These are phyloP conservation scores for Ceyx margarethae DNA, from an alignment of 2,113 vertebrate genomes.

Conservation along the genomic window DNA sequence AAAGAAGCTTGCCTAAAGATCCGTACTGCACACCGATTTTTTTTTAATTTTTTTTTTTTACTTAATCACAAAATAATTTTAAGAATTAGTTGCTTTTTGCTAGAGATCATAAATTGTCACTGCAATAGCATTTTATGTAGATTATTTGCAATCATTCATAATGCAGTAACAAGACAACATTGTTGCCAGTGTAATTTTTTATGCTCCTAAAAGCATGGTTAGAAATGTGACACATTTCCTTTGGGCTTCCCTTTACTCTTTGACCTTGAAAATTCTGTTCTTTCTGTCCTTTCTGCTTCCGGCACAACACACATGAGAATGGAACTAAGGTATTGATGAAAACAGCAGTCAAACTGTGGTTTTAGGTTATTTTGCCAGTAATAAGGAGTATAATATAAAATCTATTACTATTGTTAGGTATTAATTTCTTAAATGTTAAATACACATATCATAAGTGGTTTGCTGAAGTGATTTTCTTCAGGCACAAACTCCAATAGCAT, in stretches of 20 bases:
- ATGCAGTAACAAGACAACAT: neutral
- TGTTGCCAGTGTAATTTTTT: neutral
- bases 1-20: neutral
- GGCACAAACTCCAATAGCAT: neutral
- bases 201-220: neutral
- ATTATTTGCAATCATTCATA: neutral
- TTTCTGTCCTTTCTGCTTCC: neutral
- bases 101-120: neutral
- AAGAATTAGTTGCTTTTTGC: neutral
- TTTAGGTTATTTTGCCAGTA: neutral
- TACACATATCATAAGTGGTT: neutral
- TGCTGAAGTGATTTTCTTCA: neutral
- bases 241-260: neutral
- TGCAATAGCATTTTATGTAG: neutral
- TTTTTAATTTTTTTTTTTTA: neutral
- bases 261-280: neutral
- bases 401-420: neutral
- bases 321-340: neutral
- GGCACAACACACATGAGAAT: neutral
- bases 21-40: neutral
- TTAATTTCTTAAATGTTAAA: neutral
- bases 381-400: neutral
- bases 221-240: neutral
- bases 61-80: neutral
- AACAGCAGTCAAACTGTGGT: neutral